Conservation (phyloP, 2,797 vertebrate species). For the Tadarida brasiliensis region DNA sequence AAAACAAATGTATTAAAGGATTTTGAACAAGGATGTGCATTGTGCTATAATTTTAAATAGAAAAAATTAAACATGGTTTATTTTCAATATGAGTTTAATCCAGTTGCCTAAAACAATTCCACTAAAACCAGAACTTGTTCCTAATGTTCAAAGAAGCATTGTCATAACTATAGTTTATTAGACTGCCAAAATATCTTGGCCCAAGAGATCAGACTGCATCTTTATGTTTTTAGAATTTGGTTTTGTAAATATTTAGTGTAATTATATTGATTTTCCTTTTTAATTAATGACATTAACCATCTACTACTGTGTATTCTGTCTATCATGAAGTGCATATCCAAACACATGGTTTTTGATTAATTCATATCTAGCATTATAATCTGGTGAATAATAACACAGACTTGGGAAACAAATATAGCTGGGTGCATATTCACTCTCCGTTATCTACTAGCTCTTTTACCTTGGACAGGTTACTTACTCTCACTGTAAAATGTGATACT, state of each 20-base stretch:
- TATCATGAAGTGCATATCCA: not conserved
- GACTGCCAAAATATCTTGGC: not conserved
- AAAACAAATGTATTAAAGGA: not conserved
- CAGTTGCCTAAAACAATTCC: not conserved
- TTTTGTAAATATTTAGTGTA: constrained; percentile 7
- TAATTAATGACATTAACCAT: not conserved
- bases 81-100: not conserved
- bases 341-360: not conserved
- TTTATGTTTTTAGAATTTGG: not conserved
- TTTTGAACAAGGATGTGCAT: not conserved
- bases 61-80: not conserved
- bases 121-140: not conserved
- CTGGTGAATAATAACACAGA: not conserved
- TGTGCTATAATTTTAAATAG: not conserved
- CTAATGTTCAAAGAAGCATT: not conserved
- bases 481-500: not conserved
- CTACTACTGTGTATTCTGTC: not conserved
- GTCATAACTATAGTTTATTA: not conserved
- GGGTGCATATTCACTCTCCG: not conserved
- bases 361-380: not conserved
- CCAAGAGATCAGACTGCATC: not conserved
- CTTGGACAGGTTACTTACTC: not conserved
- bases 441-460: not conserved
- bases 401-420: not conserved
- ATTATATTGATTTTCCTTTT: not conserved